Conservation (phyloP, 2,888 invertebrate species). For the Pollenia griseotomentosa region DNA sequence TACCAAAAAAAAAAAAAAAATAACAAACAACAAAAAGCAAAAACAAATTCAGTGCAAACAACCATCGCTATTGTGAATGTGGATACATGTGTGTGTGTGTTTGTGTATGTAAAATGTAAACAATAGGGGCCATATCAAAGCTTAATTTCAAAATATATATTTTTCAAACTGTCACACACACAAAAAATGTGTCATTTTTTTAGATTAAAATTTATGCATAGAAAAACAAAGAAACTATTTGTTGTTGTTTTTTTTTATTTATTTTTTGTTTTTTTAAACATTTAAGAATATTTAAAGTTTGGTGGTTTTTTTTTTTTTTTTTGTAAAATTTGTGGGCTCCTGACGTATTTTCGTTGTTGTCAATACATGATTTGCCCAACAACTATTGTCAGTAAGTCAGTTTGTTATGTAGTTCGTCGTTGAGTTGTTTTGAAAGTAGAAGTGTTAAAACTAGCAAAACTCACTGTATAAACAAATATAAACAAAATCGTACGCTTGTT, state of each 20-base stretch:
- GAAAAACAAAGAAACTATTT: slow-evolving; percentile 61
- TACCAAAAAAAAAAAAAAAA: slow-evolving; percentile 18
- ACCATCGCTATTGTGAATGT: neutral
- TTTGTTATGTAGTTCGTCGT: slow-evolving; percentile 27
- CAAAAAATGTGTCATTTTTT: slow-evolving; percentile 60
- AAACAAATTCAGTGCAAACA: slow-evolving; percentile 14
- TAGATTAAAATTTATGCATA: slow-evolving; percentile 52
- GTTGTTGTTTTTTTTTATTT: neutral
- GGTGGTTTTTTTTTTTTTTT: neutral
- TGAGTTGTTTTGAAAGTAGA: slow-evolving; percentile 63
- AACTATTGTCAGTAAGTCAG: slow-evolving; percentile 29
- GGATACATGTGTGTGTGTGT: neutral
- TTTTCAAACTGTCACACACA: neutral
- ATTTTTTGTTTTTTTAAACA: slow-evolving; percentile 12
- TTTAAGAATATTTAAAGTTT: slow-evolving; percentile 48
- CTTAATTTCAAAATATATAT: slow-evolving; percentile 53
- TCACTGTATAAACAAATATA: slow-evolving; percentile 33
- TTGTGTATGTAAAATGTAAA: slow-evolving; percentile 8
- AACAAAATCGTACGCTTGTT: neutral
- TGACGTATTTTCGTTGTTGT: slow-evolving; percentile 34
- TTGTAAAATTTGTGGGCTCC: slow-evolving; percentile 19
- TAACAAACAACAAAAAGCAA: neutral
- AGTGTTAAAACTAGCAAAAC: slow-evolving; percentile 59
- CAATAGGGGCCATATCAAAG: slow-evolving; percentile 49
- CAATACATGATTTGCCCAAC: slow-evolving; percentile 46